phyloP scores from a whole-genome alignment of 2,113 vertebrate species.

The Odobenus rosmarus region DNA sequence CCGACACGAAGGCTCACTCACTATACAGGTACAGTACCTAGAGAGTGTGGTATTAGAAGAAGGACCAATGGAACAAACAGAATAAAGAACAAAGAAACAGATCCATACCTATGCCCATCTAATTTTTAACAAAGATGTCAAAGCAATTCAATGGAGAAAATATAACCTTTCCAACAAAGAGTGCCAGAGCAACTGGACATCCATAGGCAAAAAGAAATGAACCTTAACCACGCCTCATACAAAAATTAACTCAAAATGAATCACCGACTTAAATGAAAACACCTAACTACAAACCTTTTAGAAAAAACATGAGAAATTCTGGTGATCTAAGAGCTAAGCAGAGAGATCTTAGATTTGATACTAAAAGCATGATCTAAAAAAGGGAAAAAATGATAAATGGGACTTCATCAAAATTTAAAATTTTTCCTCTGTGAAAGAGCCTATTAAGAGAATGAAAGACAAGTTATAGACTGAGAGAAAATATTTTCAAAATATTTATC shows the following conservation, averaged over 20 bases:
- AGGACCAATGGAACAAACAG: not conserved
- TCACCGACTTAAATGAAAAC: not conserved
- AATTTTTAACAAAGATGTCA: not conserved
- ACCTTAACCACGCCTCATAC: not conserved
- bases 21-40: not conserved
- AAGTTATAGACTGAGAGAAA: not conserved
- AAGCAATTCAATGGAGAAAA: not conserved
- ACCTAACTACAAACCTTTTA: not conserved
- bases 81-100: not conserved
- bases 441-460: not conserved
- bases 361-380: not conserved
- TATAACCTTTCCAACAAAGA: not conserved
- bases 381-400: not conserved
- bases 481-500: not conserved
- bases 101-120: not conserved
- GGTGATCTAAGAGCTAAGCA: not conserved
- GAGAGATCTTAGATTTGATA: not conserved
- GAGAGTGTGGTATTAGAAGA: not conserved
- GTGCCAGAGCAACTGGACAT: not conserved
- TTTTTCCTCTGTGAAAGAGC: not conserved
- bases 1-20: not conserved
- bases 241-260: not conserved
- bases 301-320: not conserved
- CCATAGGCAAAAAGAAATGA: not conserved
- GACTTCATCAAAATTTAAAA: slow-evolving; percentile 29